phyloP scores from a whole-genome alignment of 2,113 vertebrate genomes.

The Tachysurus vachellii region DNA sequence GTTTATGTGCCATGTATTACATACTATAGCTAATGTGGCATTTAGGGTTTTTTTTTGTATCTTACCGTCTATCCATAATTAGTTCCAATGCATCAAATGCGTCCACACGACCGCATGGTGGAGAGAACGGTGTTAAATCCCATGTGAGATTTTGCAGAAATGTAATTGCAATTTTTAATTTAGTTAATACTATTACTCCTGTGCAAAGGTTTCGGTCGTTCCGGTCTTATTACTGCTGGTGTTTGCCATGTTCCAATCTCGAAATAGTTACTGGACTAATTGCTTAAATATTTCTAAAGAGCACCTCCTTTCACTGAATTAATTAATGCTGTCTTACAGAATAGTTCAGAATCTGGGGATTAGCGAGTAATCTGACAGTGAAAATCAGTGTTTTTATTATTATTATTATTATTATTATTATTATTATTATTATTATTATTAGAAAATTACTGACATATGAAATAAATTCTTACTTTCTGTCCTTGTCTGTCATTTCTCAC shows the following conservation, averaged over 20 bases:
- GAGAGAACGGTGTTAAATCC: not conserved
- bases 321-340: slow-evolving; percentile 14
- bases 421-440: not conserved
- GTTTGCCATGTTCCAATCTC: not conserved
- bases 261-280: slow-evolving; percentile 5
- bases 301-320: not conserved
- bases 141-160: not conserved
- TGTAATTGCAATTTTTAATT: not conserved
- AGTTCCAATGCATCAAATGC: not conserved
- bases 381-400: not conserved
- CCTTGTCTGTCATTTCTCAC: slow-evolving; percentile 55
- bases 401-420: not conserved
- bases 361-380: not conserved
- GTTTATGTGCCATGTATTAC: not conserved
- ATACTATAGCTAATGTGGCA: not conserved
- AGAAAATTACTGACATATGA: too few species aligned
- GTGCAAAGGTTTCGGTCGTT: not conserved
- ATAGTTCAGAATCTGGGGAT: not conserved
- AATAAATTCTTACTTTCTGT: slow-evolving; percentile 45
- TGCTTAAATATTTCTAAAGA: slow-evolving; percentile 25
- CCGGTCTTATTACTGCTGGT: slow-evolving; percentile 1
- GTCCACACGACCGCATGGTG: not conserved
- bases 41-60: not conserved
- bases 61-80: not conserved
- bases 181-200: not conserved